phyloP scores from a whole-genome alignment of 2,113 vertebrate species.

The Zingel zingel region DNA sequence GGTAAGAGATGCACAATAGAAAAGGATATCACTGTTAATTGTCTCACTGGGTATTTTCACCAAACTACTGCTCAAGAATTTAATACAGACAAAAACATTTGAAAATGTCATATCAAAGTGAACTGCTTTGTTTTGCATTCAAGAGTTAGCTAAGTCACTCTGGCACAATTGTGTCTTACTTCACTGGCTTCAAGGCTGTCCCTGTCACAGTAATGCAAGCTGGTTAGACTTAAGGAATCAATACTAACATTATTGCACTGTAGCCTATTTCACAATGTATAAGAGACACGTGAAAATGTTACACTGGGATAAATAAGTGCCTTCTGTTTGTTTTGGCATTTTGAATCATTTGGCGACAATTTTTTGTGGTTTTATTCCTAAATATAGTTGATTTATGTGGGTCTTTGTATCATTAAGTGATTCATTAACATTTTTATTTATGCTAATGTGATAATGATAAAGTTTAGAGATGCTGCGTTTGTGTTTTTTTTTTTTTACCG shows the following conservation, averaged over 20 bases:
- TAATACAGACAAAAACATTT: background rate
- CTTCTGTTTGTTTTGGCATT: conserved; percentile 11
- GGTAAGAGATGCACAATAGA: background rate
- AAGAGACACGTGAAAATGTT: background rate
- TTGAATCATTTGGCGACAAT: background rate
- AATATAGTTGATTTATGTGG: conserved; percentile 25
- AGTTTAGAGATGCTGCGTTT: too few relatives aligned
- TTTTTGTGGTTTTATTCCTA: background rate
- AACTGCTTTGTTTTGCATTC: conserved; percentile 13
- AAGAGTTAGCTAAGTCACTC: background rate
- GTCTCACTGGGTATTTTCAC: background rate
- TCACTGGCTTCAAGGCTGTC: background rate
- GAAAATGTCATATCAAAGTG: background rate
- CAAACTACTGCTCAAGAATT: background rate
- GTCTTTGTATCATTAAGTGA: background rate
- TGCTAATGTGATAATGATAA: background rate
- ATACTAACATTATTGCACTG: conserved; percentile 8
- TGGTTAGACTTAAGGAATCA: background rate
- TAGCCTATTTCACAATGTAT: conserved; percentile 1
- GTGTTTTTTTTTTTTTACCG: too few relatives aligned
- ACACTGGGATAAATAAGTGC: conserved; percentile 36
- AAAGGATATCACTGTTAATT: background rate
- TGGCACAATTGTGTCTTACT: background rate
- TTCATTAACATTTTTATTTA: background rate
- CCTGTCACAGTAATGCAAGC: background rate